Base-by-base conservation (phyloP, 1,140 invertebrate genomes). In the Heliconius hermathena region DNA sequence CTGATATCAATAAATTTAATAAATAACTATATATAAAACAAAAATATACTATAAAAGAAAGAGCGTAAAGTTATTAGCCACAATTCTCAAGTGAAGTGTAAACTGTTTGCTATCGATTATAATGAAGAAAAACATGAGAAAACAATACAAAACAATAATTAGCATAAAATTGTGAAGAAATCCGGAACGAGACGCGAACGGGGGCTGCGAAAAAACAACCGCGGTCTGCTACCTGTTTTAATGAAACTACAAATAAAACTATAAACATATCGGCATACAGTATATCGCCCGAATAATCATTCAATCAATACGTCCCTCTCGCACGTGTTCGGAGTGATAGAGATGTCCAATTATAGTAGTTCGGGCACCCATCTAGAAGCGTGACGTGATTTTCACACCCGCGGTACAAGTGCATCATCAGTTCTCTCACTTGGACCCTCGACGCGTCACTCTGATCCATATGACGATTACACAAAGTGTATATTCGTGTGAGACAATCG, bases 241-340 rank as follows among this genome's bases (percentile, higher is more conserved):
- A 87, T 87, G 80, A 82, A 82, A 85, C 49, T 87, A 81, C 83
- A 84, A 82, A 84, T 78, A 81, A 83, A 82, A 82, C 77, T 79
- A 85, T 86, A 84, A 84, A 88, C 83, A 84, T 81, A 85, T 80
- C 77, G 78, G 77, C 54, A 78, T 57, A 78, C 76, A 20, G 52
- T 57, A 78, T 80, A 82, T 79, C 81, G 82, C 78, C 83, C 81
- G 79, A 84, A 79, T 85, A 82, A 84, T 86, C 76, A 82, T 83
- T 82, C 79, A 82, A 86, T 84, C 81, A 83, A 71, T 83, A 38
- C 75, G 73, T 82, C 79, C 71, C 78, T 71, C 75, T 84, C 81
- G 52, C 76, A 41, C 52, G 6, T 71, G 29, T 22, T 57, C 20
- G 3, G 38, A 71, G 52, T 71, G 77, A 83, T 72, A 82, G 82